Percentiles rank a stretch among this genome's conserved stretches.
Conservation (phyloP, 2,797 vertebrate genomes). For the Mormyrops attenuatus region DNA sequence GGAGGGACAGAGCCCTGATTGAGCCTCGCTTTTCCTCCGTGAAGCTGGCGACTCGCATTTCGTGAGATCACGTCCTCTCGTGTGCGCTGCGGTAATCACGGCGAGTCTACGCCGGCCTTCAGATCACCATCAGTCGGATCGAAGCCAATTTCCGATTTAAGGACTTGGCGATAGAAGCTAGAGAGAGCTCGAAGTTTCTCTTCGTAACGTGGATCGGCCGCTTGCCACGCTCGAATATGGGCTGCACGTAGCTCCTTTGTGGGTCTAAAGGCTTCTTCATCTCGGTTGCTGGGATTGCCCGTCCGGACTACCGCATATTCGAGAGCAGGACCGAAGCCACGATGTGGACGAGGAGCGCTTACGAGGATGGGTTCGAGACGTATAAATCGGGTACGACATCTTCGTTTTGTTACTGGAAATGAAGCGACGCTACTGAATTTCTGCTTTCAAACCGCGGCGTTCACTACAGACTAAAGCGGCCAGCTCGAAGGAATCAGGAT, state of each 20-base stretch:
- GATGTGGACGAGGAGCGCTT: conserved; percentile 59
- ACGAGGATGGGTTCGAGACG: conserved; percentile 51
- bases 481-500: not conserved
- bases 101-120: conserved; percentile 22
- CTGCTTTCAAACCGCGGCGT: not conserved
- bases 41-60: conserved; percentile 28
- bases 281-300: conserved; percentile 25
- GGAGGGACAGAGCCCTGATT: conserved; percentile 38
- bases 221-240: conserved; percentile 25
- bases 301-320: conserved; percentile 2
- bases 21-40: conserved; percentile 25
- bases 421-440: not conserved
- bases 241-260: conserved; percentile 29
- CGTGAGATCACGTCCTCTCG: conserved; percentile 42
- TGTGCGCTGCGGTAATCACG: conserved; percentile 31
- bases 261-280: conserved; percentile 21
- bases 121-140: conserved; percentile 20
- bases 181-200: not conserved
- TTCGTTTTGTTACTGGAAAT: conserved; percentile 5
- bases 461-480: not conserved
- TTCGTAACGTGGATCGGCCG: not conserved
- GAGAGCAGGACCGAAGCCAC: conserved; percentile 2
- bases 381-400: conserved; percentile 53
- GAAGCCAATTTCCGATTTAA: conserved; percentile 19
- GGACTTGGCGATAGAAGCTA: conserved; percentile 11